Evolutionary conservation across 2,113 vertebrate genomes (phyloP).

Genomic region (Chlorodrepanis virens): DNA sequence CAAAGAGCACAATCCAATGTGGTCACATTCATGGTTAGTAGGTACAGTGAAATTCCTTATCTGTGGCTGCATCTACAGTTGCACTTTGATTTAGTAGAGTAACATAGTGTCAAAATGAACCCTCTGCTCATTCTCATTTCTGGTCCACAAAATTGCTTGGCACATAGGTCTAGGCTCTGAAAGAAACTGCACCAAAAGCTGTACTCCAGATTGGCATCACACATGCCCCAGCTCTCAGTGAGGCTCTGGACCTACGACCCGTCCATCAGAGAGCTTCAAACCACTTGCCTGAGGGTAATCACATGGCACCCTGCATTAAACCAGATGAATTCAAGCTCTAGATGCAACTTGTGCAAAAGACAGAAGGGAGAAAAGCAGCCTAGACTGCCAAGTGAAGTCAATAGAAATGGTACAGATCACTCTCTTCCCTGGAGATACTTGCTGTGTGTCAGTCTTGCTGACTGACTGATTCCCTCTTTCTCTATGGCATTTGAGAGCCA

Average conservation of each 20-base stretch:
- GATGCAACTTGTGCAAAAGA: background rate
- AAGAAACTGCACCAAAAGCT: background rate
- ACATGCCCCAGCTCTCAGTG: background rate
- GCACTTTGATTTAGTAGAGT: background rate
- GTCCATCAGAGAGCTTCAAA: constrained; percentile 1
- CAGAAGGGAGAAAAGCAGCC: background rate
- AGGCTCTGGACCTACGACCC: background rate
- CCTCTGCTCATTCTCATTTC: background rate
- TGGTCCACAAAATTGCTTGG: background rate
- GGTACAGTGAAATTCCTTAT: background rate
- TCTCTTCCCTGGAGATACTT: constrained; percentile 8
- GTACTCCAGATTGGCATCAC: background rate
- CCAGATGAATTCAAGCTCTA: constrained; percentile 1
- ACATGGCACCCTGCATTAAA: background rate
- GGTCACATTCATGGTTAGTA: background rate
- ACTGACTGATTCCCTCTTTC: constrained; percentile 1
- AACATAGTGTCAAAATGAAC: background rate
- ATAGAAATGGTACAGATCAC: background rate
- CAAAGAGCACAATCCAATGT: background rate
- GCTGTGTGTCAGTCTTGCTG: constrained; percentile 19
- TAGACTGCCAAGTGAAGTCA: constrained; percentile 14
- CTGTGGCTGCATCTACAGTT: background rate
- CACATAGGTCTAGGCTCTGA: background rate
- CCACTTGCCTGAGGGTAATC: background rate
- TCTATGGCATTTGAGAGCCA: background rate